Conservation (phyloP, 2,797 vertebrate species). For the Scolopax rusticola region DNA sequence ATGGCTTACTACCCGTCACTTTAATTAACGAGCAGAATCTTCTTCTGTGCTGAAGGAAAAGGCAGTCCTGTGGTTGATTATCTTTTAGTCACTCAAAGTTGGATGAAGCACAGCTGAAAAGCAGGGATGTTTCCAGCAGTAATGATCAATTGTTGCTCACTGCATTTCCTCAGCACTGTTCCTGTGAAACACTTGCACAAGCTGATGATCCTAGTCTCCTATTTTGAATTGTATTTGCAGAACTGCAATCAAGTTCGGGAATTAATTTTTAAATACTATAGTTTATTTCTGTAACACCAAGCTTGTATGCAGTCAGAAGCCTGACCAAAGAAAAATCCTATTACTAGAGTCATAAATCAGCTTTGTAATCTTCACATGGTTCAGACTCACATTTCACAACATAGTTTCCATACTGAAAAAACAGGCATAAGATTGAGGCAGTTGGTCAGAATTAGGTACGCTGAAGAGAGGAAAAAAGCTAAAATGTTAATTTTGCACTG, state of each 20-base stretch:
- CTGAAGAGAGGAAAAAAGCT: not conserved
- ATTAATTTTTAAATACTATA: not conserved
- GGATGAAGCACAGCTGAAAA: slow-evolving; percentile 4
- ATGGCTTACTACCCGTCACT: not conserved
- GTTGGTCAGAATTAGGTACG: not conserved
- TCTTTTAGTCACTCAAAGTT: not conserved
- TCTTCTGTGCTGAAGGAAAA: not conserved
- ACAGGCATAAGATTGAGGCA: not conserved
- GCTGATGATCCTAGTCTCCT: not conserved
- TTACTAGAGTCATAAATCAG: not conserved
- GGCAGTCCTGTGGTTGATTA: not conserved
- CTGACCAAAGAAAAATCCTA: not conserved
- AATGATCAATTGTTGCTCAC: not conserved
- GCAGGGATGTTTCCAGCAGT: not conserved
- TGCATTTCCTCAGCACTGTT: not conserved
- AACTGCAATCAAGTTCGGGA: not conserved
- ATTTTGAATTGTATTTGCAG: not conserved
- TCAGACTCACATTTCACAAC: not conserved
- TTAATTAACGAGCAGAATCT: not conserved
- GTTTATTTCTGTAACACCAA: not conserved
- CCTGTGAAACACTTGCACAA: not conserved
- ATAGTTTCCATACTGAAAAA: not conserved
- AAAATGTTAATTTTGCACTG: not conserved
- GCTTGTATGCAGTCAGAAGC: not conserved
- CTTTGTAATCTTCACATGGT: not conserved